Percentiles rank a stretch among this genome's conserved stretches.
Conservation (phyloP, 2,888 invertebrate species). For the Drepanosiphum platanoidis region DNA sequence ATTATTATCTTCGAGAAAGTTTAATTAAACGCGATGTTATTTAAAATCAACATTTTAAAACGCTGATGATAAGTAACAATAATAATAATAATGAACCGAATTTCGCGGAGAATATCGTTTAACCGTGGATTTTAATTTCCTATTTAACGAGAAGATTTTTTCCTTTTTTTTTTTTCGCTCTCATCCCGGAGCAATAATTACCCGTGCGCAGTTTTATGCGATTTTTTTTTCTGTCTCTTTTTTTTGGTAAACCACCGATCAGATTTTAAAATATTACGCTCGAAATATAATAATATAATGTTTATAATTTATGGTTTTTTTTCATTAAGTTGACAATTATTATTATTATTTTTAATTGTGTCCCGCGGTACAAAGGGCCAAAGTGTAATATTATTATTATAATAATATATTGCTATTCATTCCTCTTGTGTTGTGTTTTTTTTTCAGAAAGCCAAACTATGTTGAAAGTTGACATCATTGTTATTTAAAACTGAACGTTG, state of each 20-base stretch:
- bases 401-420: not conserved
- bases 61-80: not conserved
- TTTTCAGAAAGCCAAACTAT: not conserved
- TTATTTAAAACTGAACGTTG: not conserved
- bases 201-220: not conserved
- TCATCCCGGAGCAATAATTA: not conserved
- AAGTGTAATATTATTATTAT: not conserved
- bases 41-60: not conserved
- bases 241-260: not conserved
- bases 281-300: not conserved
- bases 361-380: not conserved
- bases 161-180: not conserved
- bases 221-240: not conserved
- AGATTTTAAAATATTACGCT: not conserved
- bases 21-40: not conserved
- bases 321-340: slow-evolving; percentile 19
- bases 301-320: slow-evolving; percentile 18
- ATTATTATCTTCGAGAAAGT: not conserved
- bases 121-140: slow-evolving; percentile 6
- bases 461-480: not conserved
- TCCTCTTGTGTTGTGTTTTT: not conserved
- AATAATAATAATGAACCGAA: not conserved
- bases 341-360: slow-evolving; percentile 31
- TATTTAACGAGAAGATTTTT: not conserved
- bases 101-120: not conserved